A percentile compares a stretch with the other conserved stretches of the same genome.
phyloP scores from a whole-genome alignment of 2,888 invertebrate species.

The Synanthedon andrenaeformis region DNA sequence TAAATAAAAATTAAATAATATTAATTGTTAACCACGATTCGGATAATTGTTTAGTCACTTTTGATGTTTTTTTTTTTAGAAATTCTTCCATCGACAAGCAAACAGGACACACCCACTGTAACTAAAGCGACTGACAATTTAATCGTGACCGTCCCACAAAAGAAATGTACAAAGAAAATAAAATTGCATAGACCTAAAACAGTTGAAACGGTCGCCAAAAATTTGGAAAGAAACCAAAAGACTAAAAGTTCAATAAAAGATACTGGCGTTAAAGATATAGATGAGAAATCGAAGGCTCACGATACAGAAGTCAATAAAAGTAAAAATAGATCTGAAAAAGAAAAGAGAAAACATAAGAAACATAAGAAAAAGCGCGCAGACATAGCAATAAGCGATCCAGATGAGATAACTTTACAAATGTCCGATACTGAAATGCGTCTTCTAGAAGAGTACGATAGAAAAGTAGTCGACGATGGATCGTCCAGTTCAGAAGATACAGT shows the following conservation, averaged over 20 bases:
- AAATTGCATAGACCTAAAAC: conserved; percentile 47
- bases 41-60: no score
- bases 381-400: conserved; percentile 48
- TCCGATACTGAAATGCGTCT: conserved; percentile 64
- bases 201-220: background rate
- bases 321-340: conserved; percentile 19
- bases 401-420: conserved; percentile 56
- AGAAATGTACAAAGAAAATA: conserved; percentile 40
- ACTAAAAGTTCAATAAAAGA: background rate
- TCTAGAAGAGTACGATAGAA: conserved; percentile 49
- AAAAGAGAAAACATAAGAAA: conserved; percentile 36
- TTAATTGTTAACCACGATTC: no score
- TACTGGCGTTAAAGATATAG: conserved; percentile 22
- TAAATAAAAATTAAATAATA: no score
- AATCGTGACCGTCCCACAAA: conserved; percentile 45
- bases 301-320: conserved; percentile 8
- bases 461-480: conserved; percentile 35
- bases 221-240: background rate
- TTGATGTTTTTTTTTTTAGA: background rate
- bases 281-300: conserved; percentile 7
- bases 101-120: conserved; percentile 8
- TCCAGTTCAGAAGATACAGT: conserved; percentile 9
- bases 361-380: conserved; percentile 24
- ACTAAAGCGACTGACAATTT: conserved; percentile 41
- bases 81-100: background rate